phyloP scores from a whole-genome alignment of 2,113 vertebrate genomes.

The Heterotilapia buettikoferi region DNA sequence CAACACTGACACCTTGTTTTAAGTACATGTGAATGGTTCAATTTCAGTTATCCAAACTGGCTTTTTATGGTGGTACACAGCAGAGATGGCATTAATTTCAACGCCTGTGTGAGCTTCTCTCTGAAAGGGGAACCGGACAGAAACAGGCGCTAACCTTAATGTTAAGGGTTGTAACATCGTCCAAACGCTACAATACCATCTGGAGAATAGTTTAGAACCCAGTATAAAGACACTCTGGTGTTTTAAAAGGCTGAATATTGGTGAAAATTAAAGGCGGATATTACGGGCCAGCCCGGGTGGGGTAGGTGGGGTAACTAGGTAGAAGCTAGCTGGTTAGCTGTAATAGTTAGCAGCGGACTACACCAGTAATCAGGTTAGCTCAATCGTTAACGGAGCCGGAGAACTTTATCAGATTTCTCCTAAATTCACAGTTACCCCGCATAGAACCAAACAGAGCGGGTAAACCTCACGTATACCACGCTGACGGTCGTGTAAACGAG shows the following conservation, averaged over 20 bases:
- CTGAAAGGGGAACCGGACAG: background rate
- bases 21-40: fast-evolving
- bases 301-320: conserved; percentile 43
- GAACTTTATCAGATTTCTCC: background rate
- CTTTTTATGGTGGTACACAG: background rate
- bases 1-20: background rate
- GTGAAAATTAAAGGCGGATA: background rate
- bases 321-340: background rate
- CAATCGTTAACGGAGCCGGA: background rate
- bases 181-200: background rate
- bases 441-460: fast-evolving
- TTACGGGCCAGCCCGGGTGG: conserved; percentile 26
- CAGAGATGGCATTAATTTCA: too few relatives aligned
- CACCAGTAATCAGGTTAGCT: background rate
- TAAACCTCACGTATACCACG: background rate
- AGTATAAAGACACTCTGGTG: fast-evolving
- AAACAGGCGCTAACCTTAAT: background rate
- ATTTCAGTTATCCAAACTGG: background rate
- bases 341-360: background rate
- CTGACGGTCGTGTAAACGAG: background rate
- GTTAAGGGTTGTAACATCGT: background rate
- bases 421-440: too few relatives aligned
- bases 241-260: background rate
- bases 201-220: fast-evolving
- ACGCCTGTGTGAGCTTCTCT: background rate